Evolutionary conservation across 2,113 vertebrate genomes (phyloP).

Genomic region (Garra rufa): DNA sequence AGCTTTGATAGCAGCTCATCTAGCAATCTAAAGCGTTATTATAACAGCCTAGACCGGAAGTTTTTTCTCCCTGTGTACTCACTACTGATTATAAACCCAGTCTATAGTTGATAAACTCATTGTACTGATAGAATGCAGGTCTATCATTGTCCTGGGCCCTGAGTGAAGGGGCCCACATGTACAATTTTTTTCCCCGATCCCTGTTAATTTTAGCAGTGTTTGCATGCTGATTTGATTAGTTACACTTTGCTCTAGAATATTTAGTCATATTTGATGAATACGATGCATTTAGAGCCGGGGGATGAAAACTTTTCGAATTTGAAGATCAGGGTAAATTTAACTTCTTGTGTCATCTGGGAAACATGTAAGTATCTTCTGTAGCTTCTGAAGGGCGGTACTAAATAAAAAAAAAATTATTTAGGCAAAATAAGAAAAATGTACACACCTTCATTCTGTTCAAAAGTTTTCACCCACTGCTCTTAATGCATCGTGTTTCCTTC

Average conservation of each 20-base stretch:
- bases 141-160: not conserved
- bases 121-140: not conserved
- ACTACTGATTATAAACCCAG: slow-evolving; percentile 1
- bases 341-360: too few relatives aligned
- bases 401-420: too few relatives aligned
- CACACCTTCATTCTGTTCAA: too few relatives aligned
- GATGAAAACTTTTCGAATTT: too few relatives aligned
- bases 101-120: slow-evolving; percentile 4
- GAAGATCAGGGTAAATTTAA: too few relatives aligned
- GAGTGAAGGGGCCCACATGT: not conserved
- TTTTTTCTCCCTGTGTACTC: not conserved
- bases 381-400: too few relatives aligned
- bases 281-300: too few relatives aligned
- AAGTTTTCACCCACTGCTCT: too few relatives aligned
- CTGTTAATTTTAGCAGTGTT: not conserved
- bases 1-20: not conserved
- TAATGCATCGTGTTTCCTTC: too few relatives aligned
- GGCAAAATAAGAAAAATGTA: too few relatives aligned
- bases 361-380: too few relatives aligned
- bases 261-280: not conserved
- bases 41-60: not conserved
- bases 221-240: not conserved
- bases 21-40: not conserved
- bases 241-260: not conserved
- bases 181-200: not conserved